Evolutionary conservation across 2,797 vertebrate genomes (phyloP).

Genomic region (Crossoptilon crossoptilon): DNA sequence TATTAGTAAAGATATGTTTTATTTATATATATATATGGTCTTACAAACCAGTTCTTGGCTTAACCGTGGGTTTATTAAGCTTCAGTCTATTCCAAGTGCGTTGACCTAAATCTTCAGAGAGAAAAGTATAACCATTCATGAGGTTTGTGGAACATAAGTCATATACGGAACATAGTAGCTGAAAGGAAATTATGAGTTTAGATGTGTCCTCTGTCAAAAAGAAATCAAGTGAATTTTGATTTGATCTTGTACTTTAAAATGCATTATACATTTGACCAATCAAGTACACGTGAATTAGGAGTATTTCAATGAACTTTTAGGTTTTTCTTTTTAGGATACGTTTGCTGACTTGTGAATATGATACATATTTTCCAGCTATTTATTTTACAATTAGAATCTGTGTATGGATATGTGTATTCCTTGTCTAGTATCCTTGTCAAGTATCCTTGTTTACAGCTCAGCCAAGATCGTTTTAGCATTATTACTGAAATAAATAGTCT

Average conservation of each 20-base stretch:
- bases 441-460: not conserved
- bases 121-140: not conserved
- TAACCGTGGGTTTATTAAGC: not conserved
- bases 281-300: not conserved
- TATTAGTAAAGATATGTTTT: not conserved
- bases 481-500: not conserved
- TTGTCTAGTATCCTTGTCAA: not conserved
- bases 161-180: not conserved
- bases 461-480: not conserved
- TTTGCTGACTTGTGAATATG: not conserved
- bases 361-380: not conserved
- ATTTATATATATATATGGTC: not conserved
- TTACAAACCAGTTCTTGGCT: not conserved
- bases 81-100: not conserved
- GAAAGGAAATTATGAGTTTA: not conserved
- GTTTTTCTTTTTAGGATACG: not conserved
- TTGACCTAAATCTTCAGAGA: not conserved
- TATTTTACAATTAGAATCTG: not conserved
- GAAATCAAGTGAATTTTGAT: not conserved
- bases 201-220: not conserved
- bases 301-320: not conserved
- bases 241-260: not conserved
- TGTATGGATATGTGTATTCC: no score
- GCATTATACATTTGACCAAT: not conserved
- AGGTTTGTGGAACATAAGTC: no score